These are phyloP conservation scores for Vireo altiloquus DNA, from an alignment of 2,113 vertebrate species.

Conservation along the genomic window DNA sequence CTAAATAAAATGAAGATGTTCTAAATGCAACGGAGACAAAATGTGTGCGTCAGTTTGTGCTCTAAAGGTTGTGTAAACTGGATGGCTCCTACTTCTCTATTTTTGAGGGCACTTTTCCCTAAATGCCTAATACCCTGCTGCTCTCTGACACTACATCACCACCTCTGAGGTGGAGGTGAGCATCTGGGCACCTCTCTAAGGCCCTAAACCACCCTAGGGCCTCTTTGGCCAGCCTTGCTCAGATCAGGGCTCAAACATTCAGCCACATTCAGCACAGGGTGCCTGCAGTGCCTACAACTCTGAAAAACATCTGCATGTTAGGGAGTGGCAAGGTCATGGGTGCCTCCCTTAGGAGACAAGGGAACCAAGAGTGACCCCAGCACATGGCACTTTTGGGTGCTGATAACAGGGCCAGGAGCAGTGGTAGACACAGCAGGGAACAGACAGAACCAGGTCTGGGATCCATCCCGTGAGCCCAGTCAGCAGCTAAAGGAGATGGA, in stretches of 20 bases:
- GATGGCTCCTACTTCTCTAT: not conserved
- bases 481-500: not conserved
- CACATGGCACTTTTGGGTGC: fast-evolving
- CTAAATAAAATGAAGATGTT: not conserved
- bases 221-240: not conserved
- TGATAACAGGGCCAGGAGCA: not conserved
- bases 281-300: not conserved
- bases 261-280: not conserved
- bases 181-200: not conserved
- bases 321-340: not conserved
- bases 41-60: not conserved
- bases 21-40: not conserved
- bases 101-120: not conserved
- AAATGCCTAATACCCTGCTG: not conserved
- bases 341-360: too few relatives aligned
- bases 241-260: not conserved
- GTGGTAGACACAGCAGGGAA: not conserved
- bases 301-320: not conserved
- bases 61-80: not conserved
- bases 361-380: not conserved
- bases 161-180: not conserved
- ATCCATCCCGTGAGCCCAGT: not conserved
- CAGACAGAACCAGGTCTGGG: not conserved
- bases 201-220: not conserved
- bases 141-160: not conserved